Evolutionary conservation across 1,140 invertebrate species (phyloP), one percentile per base, ranked within the genome.

Genomic region (Anoplophora glabripennis): DNA sequence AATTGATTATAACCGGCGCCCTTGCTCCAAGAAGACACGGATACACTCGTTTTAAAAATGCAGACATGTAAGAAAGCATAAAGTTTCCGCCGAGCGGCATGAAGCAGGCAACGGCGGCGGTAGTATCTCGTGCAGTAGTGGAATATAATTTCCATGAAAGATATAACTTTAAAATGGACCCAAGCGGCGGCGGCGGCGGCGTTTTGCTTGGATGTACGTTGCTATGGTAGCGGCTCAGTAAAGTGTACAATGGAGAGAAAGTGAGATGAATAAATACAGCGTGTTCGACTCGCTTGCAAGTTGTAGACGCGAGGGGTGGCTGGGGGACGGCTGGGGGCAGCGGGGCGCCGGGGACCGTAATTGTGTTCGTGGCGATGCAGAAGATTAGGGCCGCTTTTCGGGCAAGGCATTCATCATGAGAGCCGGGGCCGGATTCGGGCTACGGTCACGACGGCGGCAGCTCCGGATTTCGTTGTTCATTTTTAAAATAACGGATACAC

Each of bases 181-280:
- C 15, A 47, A 56, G 45, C 15, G 40, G 15, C 40, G 40, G 40
- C 40, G 40, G 40, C n/a, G 40, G 40, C 40, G 40, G n/a, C 40
- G n/a, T 41, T 17, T 41, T 17, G n/a, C 21, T 28, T 28, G 21
- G 21, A 17, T 17, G 40, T 15, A 40, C 48, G 51, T 60, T 60
- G 41, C 51, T 41, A 60, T 48, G 52, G 41, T 49, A 60, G 46
- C 40, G 40, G n/a, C 40, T 12, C 40, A 12, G 21, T 28, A 28
- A 28, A 28, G 21, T 28, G 21, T 28, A 63, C 68, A 68, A 66
- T 59, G 42, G 59, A 66, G 64, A 59, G 67, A 68, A 71, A 71
- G 69, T 66, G 66, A 66, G 63, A 66, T 69, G 67, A 71, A 69
- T 69, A 69, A 71, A 67, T 66, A 71, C 66, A 59, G 58, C 63